Conservation (phyloP, 2,113 vertebrate genomes). For the Lophura nycthemera region DNA sequence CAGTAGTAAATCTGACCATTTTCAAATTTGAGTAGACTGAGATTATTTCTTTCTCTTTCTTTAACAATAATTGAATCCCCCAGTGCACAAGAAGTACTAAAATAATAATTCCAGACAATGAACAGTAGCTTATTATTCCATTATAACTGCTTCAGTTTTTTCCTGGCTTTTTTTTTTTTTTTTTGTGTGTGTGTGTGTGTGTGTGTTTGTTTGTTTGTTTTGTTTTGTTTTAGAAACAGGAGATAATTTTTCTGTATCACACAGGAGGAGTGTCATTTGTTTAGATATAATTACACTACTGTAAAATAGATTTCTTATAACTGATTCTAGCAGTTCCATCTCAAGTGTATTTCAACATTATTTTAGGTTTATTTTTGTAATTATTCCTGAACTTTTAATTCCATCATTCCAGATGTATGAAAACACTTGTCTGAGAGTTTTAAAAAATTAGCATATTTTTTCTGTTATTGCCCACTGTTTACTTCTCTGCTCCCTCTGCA, state of each 20-base stretch:
- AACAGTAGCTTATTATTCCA: background rate
- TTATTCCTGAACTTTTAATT: background rate
- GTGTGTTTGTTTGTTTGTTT: background rate
- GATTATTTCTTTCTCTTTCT: background rate
- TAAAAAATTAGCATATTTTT: background rate
- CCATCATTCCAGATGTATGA: background rate
- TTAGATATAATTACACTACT: background rate
- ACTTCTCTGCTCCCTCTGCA: background rate
- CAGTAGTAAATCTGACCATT: background rate
- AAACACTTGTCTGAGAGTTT: background rate
- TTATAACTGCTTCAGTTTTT: background rate
- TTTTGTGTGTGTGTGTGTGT: background rate
- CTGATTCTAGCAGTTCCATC: background rate
- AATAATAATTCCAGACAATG: background rate
- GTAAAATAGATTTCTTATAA: background rate
- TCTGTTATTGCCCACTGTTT: accelerated
- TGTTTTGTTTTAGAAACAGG: background rate
- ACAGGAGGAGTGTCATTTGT: background rate
- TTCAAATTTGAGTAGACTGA: background rate
- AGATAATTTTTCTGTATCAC: background rate
- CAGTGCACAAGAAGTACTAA: background rate
- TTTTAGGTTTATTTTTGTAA: background rate
- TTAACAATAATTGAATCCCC: background rate
- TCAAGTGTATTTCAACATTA: background rate
- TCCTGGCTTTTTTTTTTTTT: no score